Percentiles rank a stretch among this genome's conserved stretches.
Evolutionary conservation across 2,888 invertebrate genomes (phyloP).

Genomic region (Blastobasis lacticolella): DNA sequence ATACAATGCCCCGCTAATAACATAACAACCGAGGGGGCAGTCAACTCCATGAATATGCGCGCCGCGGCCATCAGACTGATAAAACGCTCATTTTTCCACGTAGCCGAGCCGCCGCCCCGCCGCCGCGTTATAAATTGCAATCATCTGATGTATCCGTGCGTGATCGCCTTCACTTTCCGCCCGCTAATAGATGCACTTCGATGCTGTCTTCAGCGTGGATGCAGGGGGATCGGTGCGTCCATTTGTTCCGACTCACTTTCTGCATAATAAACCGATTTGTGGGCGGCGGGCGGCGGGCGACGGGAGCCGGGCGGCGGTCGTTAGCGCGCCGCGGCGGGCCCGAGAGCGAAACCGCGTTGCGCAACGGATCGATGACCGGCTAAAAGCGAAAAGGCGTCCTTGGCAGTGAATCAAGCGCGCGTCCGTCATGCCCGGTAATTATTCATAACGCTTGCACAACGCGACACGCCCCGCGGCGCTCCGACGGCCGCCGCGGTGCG

Average conservation of each 20-base stretch:
- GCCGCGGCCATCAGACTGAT: constrained; percentile 32
- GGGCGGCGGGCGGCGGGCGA: constrained; percentile 36
- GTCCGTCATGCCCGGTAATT: constrained; percentile 45
- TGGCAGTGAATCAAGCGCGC: constrained; percentile 50
- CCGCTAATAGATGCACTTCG: constrained; percentile 25
- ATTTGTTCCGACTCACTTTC: constrained; percentile 46
- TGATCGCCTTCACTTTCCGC: constrained; percentile 32
- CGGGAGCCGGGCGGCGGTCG: constrained; percentile 33
- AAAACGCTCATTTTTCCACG: constrained; percentile 53
- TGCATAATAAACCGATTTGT: constrained; percentile 50
- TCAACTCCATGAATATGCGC: constrained; percentile 62
- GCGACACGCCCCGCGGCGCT: constrained; percentile 15
- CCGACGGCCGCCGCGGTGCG: constrained; percentile 13
- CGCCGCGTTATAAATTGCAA: neutral
- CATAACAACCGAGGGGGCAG: constrained; percentile 12
- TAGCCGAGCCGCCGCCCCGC: constrained; percentile 10
- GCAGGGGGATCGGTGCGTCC: constrained; percentile 15
- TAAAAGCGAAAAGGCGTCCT: constrained; percentile 59
- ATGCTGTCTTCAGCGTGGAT: no score
- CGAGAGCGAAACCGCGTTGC: constrained; percentile 38
- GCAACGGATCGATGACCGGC: constrained; percentile 45
- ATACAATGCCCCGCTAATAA: no score
- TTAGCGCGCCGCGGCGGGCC: constrained; percentile 27
- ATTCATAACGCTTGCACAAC: constrained; percentile 52
- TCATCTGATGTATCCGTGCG: constrained; percentile 26